Base-by-base conservation (phyloP, 2,113 vertebrate genomes). In the Dunckerocampus dactyliophorus region DNA sequence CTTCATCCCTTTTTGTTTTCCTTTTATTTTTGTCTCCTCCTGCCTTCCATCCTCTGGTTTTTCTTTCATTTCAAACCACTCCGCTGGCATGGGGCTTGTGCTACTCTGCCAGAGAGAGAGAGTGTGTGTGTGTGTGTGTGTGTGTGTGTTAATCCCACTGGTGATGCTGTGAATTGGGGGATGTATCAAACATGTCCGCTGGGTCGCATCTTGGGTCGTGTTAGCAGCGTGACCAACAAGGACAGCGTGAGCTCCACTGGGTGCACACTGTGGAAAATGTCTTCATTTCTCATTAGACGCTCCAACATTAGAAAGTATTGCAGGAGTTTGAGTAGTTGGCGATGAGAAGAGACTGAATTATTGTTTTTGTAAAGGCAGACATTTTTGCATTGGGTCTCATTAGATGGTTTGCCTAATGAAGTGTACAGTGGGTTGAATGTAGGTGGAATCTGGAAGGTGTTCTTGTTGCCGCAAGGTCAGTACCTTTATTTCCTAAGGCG, bases 101-200 rank as follows among this genome's bases (percentile, higher is more conserved):
- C 58, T 71, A 37, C 72, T 61, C 34, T 31, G 50, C 45, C 61
- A 51, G 54, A 57, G 47, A 62, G 58, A 39, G 69, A 57, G 47
- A 62, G 39, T 43, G 39, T 43, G 39, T 43, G 39, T 43, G 39
- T 43, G 39, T 77, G 34, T 39, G 37, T 39, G 39, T 43, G 39
- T 43, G 39, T 43, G 39, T 43, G 39, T 43, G 39, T 77, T 86
- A 84, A 86, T 86, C 84, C 76, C 84, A 78, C 80, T 84, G 81
- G 82, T 86, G 72, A 82, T 81, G 80, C 77, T 84, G 84, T 79
- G 80, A 57, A 78, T 72, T 84, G 84, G 82, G 82, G 82, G 60
- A 45, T 22, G 59, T 61, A 76, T 86, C 80, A 80, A 69, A 80
- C 78, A 82, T 71, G 69, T 60, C 82, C 72, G 56, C 63, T 81